A percentile compares a stretch with the other conserved stretches of the same genome.
Evolutionary conservation across 2,888 invertebrate genomes (phyloP).

Genomic region (Merodon equestris): DNA sequence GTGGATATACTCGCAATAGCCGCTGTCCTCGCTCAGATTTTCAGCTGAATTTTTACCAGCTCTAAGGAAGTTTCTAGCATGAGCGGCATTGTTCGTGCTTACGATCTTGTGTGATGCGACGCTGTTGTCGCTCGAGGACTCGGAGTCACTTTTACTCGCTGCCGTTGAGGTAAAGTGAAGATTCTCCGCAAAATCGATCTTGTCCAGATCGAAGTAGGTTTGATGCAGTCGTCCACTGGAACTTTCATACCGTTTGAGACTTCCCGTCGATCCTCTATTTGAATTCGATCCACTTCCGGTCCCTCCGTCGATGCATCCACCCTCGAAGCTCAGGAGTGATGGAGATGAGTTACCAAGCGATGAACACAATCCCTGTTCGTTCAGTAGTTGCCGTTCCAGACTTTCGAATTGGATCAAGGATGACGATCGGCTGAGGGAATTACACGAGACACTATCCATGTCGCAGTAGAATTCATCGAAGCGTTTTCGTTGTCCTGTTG

Average conservation of each 20-base stretch:
- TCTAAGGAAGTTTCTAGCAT: slow-evolving; percentile 53
- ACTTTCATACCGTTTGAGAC: slow-evolving; percentile 76
- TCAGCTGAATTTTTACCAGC: slow-evolving; percentile 84
- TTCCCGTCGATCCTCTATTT: slow-evolving; percentile 74
- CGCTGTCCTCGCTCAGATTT: slow-evolving; percentile 90
- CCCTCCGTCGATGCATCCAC: slow-evolving; percentile 59
- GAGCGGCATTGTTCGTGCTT: slow-evolving; percentile 23
- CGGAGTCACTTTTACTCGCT: slow-evolving; percentile 48
- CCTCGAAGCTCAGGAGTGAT: slow-evolving; percentile 76
- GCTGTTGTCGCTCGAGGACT: slow-evolving; percentile 69
- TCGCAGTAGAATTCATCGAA: slow-evolving; percentile 78
- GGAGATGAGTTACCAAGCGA: slow-evolving; percentile 78
- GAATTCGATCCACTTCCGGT: slow-evolving; percentile 72
- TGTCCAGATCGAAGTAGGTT: slow-evolving; percentile 77
- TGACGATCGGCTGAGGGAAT: slow-evolving; percentile 87
- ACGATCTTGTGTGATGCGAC: slow-evolving; percentile 69
- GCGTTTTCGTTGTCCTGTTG: slow-evolving; percentile 71
- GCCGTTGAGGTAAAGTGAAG: slow-evolving; percentile 65
- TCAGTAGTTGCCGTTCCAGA: slow-evolving; percentile 84
- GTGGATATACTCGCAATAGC: slow-evolving; percentile 82
- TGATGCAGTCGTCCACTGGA: slow-evolving; percentile 76
- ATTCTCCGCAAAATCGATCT: slow-evolving; percentile 75
- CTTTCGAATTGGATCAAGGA: slow-evolving; percentile 92
- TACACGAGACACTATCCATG: slow-evolving; percentile 79
- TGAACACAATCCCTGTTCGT: slow-evolving; percentile 77